Conservation (phyloP, 2,797 vertebrate species). For the Thalassophryne amazonica region DNA sequence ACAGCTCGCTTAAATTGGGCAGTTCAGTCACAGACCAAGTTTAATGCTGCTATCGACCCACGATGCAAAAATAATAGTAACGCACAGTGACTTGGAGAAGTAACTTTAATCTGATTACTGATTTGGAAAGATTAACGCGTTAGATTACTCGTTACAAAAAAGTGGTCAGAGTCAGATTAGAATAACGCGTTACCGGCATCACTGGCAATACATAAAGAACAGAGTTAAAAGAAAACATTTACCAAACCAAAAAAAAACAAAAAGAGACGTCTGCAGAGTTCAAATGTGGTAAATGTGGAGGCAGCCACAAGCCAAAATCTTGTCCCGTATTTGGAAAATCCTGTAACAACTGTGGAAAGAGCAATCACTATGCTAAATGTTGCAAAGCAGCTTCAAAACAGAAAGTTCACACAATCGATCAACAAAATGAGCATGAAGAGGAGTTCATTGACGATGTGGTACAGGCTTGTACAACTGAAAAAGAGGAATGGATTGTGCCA, state of each 20-base stretch:
- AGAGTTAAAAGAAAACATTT: not conserved
- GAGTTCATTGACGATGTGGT: conserved; percentile 3
- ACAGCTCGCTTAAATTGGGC: no score
- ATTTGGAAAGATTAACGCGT: no score
- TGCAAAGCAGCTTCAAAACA: not conserved
- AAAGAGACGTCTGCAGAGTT: no score
- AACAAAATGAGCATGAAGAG: not conserved
- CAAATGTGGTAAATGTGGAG: conserved; percentile 2
- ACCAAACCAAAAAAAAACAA: not conserved
- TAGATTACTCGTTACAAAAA: no score
- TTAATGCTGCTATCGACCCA: no score
- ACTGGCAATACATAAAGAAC: no score
- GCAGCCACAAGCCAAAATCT: not conserved
- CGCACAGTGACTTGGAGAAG: no score
- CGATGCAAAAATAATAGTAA: no score
- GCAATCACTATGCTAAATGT: not conserved
- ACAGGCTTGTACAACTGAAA: not conserved
- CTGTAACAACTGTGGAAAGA: conserved; percentile 2
- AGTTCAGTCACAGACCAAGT: no score
- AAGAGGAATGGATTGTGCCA: conserved; percentile 5
- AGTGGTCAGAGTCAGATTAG: no score
- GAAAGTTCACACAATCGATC: not conserved
- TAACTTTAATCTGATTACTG: no score
- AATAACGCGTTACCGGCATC: no score
- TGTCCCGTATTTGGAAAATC: conserved; percentile 4